phyloP scores from a whole-genome alignment of 2,113 vertebrate species.

The Notarius lentiginosus region DNA sequence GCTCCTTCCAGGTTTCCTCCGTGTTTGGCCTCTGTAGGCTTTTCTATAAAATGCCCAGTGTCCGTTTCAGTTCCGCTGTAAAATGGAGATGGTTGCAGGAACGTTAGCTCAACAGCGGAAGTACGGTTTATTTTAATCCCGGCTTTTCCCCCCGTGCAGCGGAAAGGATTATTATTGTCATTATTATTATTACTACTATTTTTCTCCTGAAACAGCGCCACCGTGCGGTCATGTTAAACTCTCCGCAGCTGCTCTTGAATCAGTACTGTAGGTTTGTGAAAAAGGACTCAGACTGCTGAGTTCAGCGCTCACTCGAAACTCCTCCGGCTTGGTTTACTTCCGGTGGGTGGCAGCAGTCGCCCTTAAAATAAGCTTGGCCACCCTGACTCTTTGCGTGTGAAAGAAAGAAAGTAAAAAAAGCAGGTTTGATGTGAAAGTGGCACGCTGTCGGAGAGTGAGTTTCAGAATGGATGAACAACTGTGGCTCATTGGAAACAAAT shows the following conservation, averaged over 20 bases:
- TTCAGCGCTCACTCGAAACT: slow-evolving; percentile 6
- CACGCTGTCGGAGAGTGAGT: neutral
- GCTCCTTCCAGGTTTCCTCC: slow-evolving; percentile 70
- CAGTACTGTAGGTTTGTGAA: neutral
- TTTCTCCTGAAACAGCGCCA: slow-evolving; percentile 16
- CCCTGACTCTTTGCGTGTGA: no score
- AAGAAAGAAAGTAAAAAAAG: no score
- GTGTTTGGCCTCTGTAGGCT: slow-evolving; percentile 52
- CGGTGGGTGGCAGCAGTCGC: neutral
- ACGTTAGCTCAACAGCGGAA: slow-evolving; percentile 14
- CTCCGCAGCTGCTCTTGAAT: slow-evolving; percentile 35
- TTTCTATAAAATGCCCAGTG: neutral
- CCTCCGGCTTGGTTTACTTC: neutral
- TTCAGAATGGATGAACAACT: neutral
- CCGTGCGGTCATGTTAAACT: neutral
- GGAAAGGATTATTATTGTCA: neutral
- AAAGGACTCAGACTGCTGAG: slow-evolving; percentile 27
- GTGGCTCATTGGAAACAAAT: neutral
- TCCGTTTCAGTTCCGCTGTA: slow-evolving; percentile 16
- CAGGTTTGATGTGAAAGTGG: no score
- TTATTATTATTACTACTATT: neutral
- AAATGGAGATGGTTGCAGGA: slow-evolving; percentile 4
- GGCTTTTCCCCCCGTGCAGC: neutral
- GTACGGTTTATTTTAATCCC: slow-evolving; percentile 30
- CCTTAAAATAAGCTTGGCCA: neutral